Evolutionary conservation across 2,888 invertebrate genomes (phyloP), one percentile per base, ranked within the genome.

Genomic region (Conistra vaccinii): DNA sequence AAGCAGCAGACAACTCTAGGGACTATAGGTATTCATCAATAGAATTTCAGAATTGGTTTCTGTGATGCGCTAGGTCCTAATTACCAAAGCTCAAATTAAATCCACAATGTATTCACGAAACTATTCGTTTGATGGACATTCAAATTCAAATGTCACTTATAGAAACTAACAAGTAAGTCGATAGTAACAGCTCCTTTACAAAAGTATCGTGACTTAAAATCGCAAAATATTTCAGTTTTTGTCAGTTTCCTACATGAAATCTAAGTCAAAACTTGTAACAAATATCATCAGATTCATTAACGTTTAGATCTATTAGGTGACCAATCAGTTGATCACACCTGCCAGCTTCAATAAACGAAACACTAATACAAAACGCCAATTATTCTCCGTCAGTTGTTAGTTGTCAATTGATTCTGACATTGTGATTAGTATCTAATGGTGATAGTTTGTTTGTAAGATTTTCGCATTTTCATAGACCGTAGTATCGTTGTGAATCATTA

Each of bases 301-400:
- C 10, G 35, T 48, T 57, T 42, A 39, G 1, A 7, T 55, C 17
- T 45, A 39, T 51, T 58, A n/a, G 23, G 3, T 53, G 26, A 32
- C 32, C 29, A 62, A 76, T 61, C 60, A 62, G 66, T 62, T 39
- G 63, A 57, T 76, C 69, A 65, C 45, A 62, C 29, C 42, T 70
- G 80, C 45, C 76, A 39, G 57, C 42, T 23, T 39, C 81, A 70
- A 81, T 81, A 26, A 20, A 32, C 66, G 29, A 67, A 29, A 70
- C 32, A 62, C 69, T 81, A 61, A 62, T 76, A 67, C 80, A 81
- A 77, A 80, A 57, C 72, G 67, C 23, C 76, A 76, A 81, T 80
- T 69, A 80, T 55, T 14, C 26, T 39, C 35, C 17, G 45, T 45
- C 55, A 20, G 51, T 26, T 58, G 42, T 5, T 32, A 76, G 57